Evolutionary conservation across 2,113 vertebrate species (phyloP), one percentile per base, ranked within the genome.

Genomic region (Oncorhynchus kisutch): DNA sequence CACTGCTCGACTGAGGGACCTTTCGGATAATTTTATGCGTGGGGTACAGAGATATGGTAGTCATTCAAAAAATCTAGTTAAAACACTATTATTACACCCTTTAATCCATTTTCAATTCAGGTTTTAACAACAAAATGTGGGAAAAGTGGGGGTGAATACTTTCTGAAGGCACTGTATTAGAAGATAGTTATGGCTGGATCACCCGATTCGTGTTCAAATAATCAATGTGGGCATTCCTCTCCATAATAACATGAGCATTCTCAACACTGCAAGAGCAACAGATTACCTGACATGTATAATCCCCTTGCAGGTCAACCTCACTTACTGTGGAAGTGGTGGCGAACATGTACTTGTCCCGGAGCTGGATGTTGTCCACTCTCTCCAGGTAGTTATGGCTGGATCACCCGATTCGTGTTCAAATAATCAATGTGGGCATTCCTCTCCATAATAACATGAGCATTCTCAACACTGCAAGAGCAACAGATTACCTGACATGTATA

Each of bases 301-400:
- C 29, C 22, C 48, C 16, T 24, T 4, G 9, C 16, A 5, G 3
- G 22, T 45, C 7, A 3, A 18, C 22, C 22, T 18, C 67, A 86
- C 97, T 95, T 86, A 99, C 97, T 95, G 91, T 93, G 2, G 93
- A 94, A 81, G 93, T 98, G 2, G 98, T 99, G 24, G 97, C 97
- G 67, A 99, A 99, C 94, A 99, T 94, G 90, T 99, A 99, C 77
- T 97, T 98, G 89, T 98, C 97, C 65, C 96, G 91, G 66, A 99
- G 94, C 89, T 99, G 96, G 86, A 99, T 99, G 84, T 96, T 97
- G 68, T 96, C 94, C 0, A 95, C 96, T 0, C 95, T 95, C 74
- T 98, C 96, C 79, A 99, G 92, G 84, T 11, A 22, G 59, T 11
- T n/a, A 62, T 8, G 59, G 13, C 18, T 5, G 54, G 7, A 24